Evolutionary conservation across 1,140 invertebrate genomes (phyloP).

Genomic region (Pachypeltis micranthus): DNA sequence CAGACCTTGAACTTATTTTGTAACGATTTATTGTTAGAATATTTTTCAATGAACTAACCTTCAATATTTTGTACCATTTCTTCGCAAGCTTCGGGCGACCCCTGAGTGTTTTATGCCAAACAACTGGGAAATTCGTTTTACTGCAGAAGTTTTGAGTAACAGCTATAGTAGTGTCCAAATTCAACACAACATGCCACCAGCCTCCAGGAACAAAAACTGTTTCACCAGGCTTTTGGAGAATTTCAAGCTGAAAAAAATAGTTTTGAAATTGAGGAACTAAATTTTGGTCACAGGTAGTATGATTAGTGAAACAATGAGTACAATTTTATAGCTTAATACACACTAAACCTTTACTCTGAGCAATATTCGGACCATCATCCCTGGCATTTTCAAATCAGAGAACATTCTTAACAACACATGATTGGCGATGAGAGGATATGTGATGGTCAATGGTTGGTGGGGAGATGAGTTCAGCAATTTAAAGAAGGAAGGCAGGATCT

Average conservation of each 20-base stretch:
- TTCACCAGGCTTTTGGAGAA: slow-evolving; percentile 92
- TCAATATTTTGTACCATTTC: slow-evolving; percentile 63
- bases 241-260: slow-evolving; percentile 59
- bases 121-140: slow-evolving; percentile 87
- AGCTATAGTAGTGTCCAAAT: slow-evolving; percentile 89
- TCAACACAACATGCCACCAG: slow-evolving; percentile 98
- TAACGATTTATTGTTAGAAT: no score
- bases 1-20: no score
- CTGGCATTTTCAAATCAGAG: no score
- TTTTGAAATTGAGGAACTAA: neutral
- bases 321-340: neutral
- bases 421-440: no score
- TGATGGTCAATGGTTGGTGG: no score
- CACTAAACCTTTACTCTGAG: no score
- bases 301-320: neutral
- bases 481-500: no score
- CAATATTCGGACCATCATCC: no score
- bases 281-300: neutral
- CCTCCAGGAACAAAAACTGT: slow-evolving; percentile 97
- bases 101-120: slow-evolving; percentile 96
- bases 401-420: no score
- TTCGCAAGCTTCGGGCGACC: slow-evolving; percentile 88
- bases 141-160: slow-evolving; percentile 98
- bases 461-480: no score
- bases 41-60: slow-evolving; percentile 37